Conservation (phyloP, 2,113 vertebrate genomes). For the Cepphus grylle region DNA sequence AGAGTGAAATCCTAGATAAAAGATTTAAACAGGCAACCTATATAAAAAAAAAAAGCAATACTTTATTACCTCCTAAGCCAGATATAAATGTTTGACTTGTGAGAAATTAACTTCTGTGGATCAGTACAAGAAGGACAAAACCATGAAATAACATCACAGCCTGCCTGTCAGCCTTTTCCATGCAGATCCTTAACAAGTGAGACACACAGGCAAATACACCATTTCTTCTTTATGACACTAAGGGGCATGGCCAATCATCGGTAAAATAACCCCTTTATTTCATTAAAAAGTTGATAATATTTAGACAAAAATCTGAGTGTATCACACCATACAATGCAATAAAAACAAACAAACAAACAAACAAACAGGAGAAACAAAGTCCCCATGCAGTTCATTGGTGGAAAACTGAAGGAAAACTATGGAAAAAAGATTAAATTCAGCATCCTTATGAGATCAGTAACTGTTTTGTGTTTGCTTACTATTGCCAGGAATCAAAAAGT, state of each 20-base stretch:
- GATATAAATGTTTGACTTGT: not conserved
- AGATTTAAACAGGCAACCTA: not conserved
- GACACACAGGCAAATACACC: not conserved
- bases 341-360: not conserved
- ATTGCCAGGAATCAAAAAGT: not conserved
- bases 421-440: not conserved
- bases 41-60: not conserved
- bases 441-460: not conserved
- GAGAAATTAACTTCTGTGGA: not conserved
- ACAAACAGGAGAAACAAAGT: not conserved
- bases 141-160: not conserved
- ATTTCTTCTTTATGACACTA: not conserved
- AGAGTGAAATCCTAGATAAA: not conserved
- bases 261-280: not conserved
- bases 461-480: not conserved
- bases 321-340: not conserved
- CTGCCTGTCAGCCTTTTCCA: not conserved
- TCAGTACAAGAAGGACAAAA: not conserved
- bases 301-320: not conserved
- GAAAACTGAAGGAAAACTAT: not conserved
- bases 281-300: not conserved
- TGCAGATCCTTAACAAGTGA: not conserved
- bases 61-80: not conserved
- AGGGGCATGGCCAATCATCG: accelerated
- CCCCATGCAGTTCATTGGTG: too few relatives aligned